Conservation (phyloP, 2,888 invertebrate species). For the Drosophila pseudotalamancana region DNA sequence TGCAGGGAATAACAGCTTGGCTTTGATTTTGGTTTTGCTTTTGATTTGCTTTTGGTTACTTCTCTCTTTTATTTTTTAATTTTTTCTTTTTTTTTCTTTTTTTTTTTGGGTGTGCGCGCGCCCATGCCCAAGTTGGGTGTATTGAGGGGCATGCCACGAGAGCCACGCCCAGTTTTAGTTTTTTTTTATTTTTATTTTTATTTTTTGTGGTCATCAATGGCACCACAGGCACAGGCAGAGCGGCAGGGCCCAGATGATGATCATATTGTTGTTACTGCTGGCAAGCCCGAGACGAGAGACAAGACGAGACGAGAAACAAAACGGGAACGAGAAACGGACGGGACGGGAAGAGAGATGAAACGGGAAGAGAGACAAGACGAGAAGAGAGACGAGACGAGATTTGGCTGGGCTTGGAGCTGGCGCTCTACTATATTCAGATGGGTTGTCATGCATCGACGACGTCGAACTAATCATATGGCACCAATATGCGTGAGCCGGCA, state of each 20-base stretch:
- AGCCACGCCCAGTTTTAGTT: slow-evolving; percentile 74
- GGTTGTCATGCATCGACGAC: slow-evolving; percentile 70
- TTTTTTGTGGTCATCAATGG: slow-evolving; percentile 79
- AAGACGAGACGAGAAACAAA: slow-evolving; percentile 4
- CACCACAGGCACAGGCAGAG: slow-evolving; percentile 44
- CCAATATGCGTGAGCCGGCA: slow-evolving; percentile 68
- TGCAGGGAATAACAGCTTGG: slow-evolving; percentile 25
- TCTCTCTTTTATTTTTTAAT: neutral
- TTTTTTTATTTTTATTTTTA: too few species aligned
- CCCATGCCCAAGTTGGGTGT: slow-evolving; percentile 75
- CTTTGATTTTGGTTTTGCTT: slow-evolving; percentile 41
- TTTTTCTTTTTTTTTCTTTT: slow-evolving; percentile 11
- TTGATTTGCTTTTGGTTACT: slow-evolving; percentile 6
- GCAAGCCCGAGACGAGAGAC: slow-evolving; percentile 44
- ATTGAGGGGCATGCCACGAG: slow-evolving; percentile 68
- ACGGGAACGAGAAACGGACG: too few species aligned
- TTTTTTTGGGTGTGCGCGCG: slow-evolving; percentile 67
- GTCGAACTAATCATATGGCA: slow-evolving; percentile 76
- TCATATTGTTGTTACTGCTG: slow-evolving; percentile 53
- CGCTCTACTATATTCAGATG: slow-evolving; percentile 53
- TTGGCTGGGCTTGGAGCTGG: slow-evolving; percentile 51
- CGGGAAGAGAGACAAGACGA: slow-evolving; percentile 24
- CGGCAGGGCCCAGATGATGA: slow-evolving; percentile 48
- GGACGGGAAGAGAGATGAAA: slow-evolving; percentile 6
- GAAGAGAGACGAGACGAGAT: slow-evolving; percentile 33